A percentile compares a stretch with the other conserved stretches of the same genome.
Conservation (phyloP, 2,113 vertebrate species). For the Ondatra zibethicus region DNA sequence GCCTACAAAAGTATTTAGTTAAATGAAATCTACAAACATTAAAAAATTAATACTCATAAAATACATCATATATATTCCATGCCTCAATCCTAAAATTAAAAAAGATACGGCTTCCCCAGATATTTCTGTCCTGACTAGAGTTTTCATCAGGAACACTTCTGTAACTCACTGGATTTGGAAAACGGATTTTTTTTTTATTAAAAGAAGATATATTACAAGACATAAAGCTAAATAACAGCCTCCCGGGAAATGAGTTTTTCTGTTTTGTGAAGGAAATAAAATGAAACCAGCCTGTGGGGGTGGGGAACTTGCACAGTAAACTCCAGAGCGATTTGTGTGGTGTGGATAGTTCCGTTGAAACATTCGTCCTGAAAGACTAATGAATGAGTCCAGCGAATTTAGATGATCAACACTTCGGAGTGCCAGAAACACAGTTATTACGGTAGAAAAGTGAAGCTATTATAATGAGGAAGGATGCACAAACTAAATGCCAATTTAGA, state of each 20-base stretch:
- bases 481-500: not conserved
- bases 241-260: not conserved
- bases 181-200: not conserved
- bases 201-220: conserved; percentile 15
- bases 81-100: not conserved
- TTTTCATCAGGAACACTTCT: not conserved
- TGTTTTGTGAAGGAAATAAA: conserved; percentile 36
- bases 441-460: not conserved
- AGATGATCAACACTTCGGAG: not conserved
- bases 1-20: not conserved
- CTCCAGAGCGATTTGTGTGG: not conserved
- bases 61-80: not conserved
- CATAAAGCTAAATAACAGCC: not conserved
- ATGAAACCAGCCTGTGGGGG: not conserved
- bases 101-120: not conserved
- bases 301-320: not conserved
- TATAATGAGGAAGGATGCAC: not conserved
- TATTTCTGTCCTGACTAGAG: not conserved
- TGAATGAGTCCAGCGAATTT: not conserved
- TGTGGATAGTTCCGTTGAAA: not conserved
- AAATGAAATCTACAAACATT: conserved; percentile 11
- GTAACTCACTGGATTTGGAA: not conserved
- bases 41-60: not conserved
- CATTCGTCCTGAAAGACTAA: not conserved
- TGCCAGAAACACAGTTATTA: not conserved